Evolutionary conservation across 2,888 invertebrate genomes (phyloP).

Genomic region (Andrena haemorrhoa): DNA sequence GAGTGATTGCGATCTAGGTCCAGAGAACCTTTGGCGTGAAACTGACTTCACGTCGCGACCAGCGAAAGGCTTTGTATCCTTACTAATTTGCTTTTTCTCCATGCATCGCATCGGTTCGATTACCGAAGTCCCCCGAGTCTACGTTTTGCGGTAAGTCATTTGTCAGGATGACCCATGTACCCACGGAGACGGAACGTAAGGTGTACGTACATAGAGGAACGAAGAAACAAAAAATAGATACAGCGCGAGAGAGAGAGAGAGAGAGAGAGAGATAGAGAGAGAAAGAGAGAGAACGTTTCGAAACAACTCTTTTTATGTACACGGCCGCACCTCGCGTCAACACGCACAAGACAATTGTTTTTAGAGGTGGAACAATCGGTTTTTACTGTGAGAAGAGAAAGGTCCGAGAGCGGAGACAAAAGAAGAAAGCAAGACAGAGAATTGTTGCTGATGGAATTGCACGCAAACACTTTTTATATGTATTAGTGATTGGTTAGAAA

Average conservation of each 20-base stretch:
- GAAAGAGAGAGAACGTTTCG: conserved; percentile 47
- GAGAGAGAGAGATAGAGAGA: conserved; percentile 9
- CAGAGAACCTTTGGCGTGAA: background rate
- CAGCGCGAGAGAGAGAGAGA: background rate
- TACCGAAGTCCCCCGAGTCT: conserved; percentile 56
- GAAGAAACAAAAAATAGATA: conserved; percentile 16
- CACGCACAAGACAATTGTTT: conserved; percentile 73
- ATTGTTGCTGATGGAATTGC: conserved; percentile 44
- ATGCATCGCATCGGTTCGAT: conserved; percentile 2
- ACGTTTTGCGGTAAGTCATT: conserved; percentile 44
- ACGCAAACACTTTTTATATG: conserved; percentile 32
- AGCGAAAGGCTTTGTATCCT: conserved; percentile 1
- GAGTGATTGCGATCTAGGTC: background rate
- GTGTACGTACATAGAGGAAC: conserved; percentile 12
- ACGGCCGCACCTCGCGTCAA: conserved; percentile 83
- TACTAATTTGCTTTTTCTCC: background rate
- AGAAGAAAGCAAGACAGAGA: conserved; percentile 55
- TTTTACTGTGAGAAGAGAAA: conserved; percentile 54
- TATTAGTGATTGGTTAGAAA: conserved; percentile 1
- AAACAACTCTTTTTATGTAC: conserved; percentile 72
- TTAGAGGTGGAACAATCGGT: conserved; percentile 47
- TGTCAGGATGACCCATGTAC: conserved; percentile 55
- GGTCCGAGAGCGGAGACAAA: conserved; percentile 57
- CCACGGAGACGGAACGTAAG: conserved; percentile 35
- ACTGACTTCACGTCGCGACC: conserved; percentile 7